Base-by-base conservation (phyloP, 37 sponge, comb jelly and placozoan genomes). In the Spongia lamella region DNA sequence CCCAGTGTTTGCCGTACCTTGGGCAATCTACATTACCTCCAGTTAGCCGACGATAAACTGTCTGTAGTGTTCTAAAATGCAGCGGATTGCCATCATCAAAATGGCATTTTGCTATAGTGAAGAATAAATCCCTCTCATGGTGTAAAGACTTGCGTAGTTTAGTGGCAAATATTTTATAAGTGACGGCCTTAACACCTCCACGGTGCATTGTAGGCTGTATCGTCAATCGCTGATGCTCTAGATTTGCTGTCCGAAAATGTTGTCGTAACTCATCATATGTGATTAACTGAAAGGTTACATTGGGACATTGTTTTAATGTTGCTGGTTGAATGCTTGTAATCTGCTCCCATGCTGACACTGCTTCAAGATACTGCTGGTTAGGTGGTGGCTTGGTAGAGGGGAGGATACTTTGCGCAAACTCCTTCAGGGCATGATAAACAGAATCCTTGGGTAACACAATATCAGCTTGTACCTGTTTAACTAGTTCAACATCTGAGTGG, bases 1-100 rank as follows among this genome's bases (percentile, higher is more conserved):
- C 79, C 96, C 96, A 96, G 72, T 93, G 96, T 38, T 62, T 40
- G 37, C 96, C 93, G 67, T 80, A 87, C 1, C 93, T 77, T 0
- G 77, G 76, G 32, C 90, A 90, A 55, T 77, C 74, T 27, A 86
- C 9, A 32, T 16, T 77, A 32, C 43, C 74, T 20, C 70, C 57
- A 7, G 83, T 93, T 32, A 93, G 68, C 24, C 77, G 80, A 22
- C 57, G 54, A 68, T 93, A 90, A 43, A 93, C 86, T 6, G 94
- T 90, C 34, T 81, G 80, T 20, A 96, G 60, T 5, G 77, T 70
- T 11, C 76, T 39, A 19, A 75, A 71, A 58, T 96, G 96, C 1
- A 89, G 47, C 2, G 57, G 49, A 25, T 92, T 80, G 33, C 35
- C 65, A 71, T 86, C 83, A 62, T 82, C 86, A 24, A 92, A 64